Evolutionary conservation across 2,113 vertebrate species (phyloP).

Genomic region (Hypocryptadius cinnamomeus): DNA sequence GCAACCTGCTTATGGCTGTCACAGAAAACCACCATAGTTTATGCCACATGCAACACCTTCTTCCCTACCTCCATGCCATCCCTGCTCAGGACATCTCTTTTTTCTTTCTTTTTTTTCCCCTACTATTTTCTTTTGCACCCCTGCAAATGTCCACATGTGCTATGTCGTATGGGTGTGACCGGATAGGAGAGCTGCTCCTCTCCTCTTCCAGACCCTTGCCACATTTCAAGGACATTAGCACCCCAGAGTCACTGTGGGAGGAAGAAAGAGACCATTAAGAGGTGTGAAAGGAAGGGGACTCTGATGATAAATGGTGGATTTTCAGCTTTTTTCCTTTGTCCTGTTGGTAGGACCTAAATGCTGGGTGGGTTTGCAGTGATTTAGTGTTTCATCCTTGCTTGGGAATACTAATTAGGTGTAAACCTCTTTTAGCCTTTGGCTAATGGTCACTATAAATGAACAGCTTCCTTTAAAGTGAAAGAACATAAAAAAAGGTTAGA

Average conservation of each 20-base stretch:
- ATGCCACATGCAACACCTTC: neutral
- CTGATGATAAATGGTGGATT: neutral
- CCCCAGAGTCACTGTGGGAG: neutral
- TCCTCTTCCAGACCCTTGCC: neutral
- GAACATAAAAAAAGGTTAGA: neutral
- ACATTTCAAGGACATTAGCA: neutral
- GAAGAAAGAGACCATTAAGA: neutral
- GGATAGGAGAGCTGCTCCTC: neutral
- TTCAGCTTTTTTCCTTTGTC: neutral
- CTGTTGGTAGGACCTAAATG: neutral
- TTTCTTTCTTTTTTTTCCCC: too few species aligned
- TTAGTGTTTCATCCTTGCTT: neutral
- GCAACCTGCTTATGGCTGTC: neutral
- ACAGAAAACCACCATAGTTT: neutral
- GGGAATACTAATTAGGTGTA: slow-evolving; percentile 6
- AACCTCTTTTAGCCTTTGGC: slow-evolving; percentile 7
- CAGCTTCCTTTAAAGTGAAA: neutral
- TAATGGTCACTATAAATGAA: slow-evolving; percentile 28
- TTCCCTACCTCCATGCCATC: neutral
- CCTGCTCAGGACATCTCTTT: neutral
- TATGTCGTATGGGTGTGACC: neutral
- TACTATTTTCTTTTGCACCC: neutral
- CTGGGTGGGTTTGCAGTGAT: neutral
- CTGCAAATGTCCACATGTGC: neutral
- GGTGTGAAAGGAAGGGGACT: neutral